These are phyloP conservation scores for Indicator maculatus DNA, from an alignment of 2,113 vertebrate genomes.

Conservation along the genomic window DNA sequence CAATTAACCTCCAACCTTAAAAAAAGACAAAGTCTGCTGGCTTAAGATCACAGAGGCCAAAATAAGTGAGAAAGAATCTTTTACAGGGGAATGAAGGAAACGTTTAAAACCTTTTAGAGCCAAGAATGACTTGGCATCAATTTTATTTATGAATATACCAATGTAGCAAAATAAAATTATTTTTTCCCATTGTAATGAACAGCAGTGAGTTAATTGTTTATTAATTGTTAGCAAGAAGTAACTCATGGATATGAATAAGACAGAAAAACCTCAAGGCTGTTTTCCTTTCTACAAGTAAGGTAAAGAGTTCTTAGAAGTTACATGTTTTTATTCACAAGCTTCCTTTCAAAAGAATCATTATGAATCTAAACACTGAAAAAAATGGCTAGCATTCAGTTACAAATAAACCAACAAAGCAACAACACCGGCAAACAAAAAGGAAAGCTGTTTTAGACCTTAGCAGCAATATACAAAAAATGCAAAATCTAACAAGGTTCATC, in stretches of 20 bases:
- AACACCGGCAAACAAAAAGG: not conserved
- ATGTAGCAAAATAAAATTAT: not conserved
- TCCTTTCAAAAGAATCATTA: not conserved
- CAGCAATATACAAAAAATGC: not conserved
- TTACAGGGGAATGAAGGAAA: not conserved
- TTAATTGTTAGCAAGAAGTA: not conserved
- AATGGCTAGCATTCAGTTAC: not conserved
- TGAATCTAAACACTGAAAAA: not conserved
- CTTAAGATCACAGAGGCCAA: constrained; percentile 17
- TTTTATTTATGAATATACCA: not conserved
- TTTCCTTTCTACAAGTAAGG: not conserved
- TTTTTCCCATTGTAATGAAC: not conserved
- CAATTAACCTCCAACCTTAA: constrained; percentile 35
- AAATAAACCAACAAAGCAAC: not conserved
- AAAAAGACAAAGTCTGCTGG: not conserved
- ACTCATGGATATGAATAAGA: not conserved
- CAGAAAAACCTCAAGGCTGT: not conserved
- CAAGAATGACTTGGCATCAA: not conserved
- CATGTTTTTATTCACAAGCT: not conserved
- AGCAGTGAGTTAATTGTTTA: not conserved
- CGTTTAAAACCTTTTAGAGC: not conserved
- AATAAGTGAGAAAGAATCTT: constrained; percentile 21
- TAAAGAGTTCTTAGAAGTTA: not conserved
- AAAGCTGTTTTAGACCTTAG: not conserved
- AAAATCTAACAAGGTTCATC: not conserved